Conservation (phyloP, 2,113 vertebrate species). For the Myiozetetes cayanensis region DNA sequence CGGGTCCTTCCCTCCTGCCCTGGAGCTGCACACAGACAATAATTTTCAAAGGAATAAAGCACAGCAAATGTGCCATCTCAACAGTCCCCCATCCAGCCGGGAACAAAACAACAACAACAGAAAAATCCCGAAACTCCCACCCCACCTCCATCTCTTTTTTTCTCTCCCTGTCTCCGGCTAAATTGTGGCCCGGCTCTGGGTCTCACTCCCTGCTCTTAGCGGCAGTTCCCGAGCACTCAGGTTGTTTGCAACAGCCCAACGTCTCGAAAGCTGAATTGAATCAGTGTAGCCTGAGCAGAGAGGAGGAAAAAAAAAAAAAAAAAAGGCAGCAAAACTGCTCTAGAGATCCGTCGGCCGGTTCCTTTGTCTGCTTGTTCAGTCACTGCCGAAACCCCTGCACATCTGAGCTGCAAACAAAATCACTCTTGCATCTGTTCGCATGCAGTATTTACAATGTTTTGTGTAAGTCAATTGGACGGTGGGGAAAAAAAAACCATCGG, state of each 20-base stretch:
- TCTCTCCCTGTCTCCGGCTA: background rate
- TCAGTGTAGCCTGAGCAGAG: background rate
- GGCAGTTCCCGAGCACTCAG: background rate
- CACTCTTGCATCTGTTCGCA: slow-evolving; percentile 81
- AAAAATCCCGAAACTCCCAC: background rate
- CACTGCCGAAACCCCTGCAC: slow-evolving; percentile 59
- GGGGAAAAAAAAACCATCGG: slow-evolving; percentile 64
- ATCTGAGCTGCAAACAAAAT: slow-evolving; percentile 68
- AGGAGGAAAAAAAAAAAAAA: background rate
- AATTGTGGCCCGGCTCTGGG: background rate
- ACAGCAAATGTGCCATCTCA: background rate
- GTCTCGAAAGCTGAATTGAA: slow-evolving; percentile 44
- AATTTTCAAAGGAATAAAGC: background rate
- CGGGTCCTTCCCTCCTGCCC: background rate
- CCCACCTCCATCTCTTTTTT: background rate
- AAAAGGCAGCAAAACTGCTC: slow-evolving; percentile 68
- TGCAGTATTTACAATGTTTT: slow-evolving; percentile 73
- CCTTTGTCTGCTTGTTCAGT: slow-evolving; percentile 82
- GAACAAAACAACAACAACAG: too few species aligned
- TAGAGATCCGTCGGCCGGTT: slow-evolving; percentile 79
- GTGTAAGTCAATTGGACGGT: slow-evolving; percentile 73
- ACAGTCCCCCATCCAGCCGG: background rate
- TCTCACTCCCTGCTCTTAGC: background rate
- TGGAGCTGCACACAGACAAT: background rate
- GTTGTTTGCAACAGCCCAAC: background rate